Evolutionary conservation across 2,888 invertebrate genomes (phyloP).

Genomic region (Elgonia sp.): DNA sequence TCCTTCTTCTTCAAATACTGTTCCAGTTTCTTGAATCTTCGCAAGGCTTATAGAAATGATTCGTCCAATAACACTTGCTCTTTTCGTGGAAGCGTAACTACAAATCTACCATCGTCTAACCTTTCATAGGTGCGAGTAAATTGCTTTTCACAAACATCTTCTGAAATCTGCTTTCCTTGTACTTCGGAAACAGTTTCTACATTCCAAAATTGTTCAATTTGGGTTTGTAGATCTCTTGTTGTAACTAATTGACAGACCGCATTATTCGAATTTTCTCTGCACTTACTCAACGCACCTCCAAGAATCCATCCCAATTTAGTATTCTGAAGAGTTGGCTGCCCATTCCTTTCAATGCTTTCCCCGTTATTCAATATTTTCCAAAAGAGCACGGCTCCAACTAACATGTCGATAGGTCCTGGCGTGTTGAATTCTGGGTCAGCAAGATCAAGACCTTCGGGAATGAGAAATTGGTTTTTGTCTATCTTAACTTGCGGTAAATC

Average conservation of each 20-base stretch:
- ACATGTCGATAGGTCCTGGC: conserved; percentile 27
- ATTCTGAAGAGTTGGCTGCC: not conserved
- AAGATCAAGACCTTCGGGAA: not conserved
- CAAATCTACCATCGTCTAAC: not conserved
- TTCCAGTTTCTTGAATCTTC: conserved; percentile 2
- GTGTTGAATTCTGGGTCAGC: conserved; percentile 24
- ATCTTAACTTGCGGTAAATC: conserved; percentile 15
- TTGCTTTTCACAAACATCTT: not conserved
- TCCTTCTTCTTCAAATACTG: not conserved
- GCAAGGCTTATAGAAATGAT: not conserved
- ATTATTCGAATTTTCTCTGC: not conserved
- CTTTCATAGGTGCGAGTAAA: not conserved
- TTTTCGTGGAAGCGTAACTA: conserved; percentile 5
- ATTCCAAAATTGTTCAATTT: conserved; percentile 10
- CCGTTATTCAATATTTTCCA: conserved; percentile 11
- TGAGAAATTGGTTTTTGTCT: not conserved
- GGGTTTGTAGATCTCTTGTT: not conserved
- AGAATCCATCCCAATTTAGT: conserved; percentile 49
- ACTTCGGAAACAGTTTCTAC: not conserved
- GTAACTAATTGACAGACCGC: not conserved
- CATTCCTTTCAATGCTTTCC: not conserved
- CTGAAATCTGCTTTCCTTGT: not conserved
- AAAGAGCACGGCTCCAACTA: conserved; percentile 10
- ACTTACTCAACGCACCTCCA: not conserved
- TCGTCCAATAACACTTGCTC: not conserved